A percentile compares a stretch with the other conserved stretches of the same genome.
These are phyloP conservation scores for Merops nubicus DNA, from an alignment of 2,113 vertebrate species.

Conservation along the genomic window DNA sequence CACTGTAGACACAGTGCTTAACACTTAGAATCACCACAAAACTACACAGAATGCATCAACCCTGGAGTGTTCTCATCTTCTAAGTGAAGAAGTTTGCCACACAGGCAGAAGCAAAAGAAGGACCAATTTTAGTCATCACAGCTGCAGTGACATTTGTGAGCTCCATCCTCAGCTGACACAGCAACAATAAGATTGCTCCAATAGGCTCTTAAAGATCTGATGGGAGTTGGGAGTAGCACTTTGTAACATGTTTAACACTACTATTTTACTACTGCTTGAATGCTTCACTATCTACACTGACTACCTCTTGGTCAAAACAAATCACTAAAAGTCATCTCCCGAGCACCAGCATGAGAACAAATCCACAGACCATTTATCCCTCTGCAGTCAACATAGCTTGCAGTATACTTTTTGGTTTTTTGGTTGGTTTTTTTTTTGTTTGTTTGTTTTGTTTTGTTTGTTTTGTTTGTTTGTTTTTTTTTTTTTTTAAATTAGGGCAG, in stretches of 20 bases:
- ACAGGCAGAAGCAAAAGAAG: not conserved
- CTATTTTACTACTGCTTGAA: not conserved
- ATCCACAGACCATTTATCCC: fast-evolving
- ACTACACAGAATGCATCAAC: not conserved
- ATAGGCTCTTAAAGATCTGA: not conserved
- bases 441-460: too few relatives aligned
- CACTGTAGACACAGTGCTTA: not conserved
- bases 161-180: not conserved
- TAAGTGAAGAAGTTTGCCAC: not conserved
- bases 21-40: not conserved
- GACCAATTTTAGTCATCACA: not conserved
- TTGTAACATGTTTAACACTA: not conserved
- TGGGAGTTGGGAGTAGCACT: not conserved
- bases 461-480: too few relatives aligned
- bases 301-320: not conserved
- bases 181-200: not conserved
- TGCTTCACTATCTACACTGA: not conserved
- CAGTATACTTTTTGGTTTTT: not conserved
- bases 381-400: not conserved
- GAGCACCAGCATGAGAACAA: not conserved
- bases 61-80: not conserved
- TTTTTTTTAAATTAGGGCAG: not conserved
- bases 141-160: not conserved
- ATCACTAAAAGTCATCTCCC: not conserved
- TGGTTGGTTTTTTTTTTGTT: too few relatives aligned